These are phyloP conservation scores for Montipora foliosa DNA, from an alignment of 64 coral and sea anemone species.

Conservation along the genomic window DNA sequence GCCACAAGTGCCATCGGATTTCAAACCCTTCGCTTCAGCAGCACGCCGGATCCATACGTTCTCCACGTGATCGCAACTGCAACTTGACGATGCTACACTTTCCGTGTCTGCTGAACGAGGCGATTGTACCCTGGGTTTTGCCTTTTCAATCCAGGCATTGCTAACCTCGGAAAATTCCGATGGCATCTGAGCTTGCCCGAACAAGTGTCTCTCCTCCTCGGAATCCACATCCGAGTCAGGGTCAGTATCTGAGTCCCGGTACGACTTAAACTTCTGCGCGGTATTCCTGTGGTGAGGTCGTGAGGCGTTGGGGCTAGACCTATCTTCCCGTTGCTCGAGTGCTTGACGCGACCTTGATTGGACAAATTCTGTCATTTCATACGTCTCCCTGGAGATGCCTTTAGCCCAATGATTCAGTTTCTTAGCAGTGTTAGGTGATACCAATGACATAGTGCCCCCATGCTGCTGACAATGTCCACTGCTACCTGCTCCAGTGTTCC, in stretches of 20 bases:
- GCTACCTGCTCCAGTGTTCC: not conserved
- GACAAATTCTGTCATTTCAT: slow-evolving; percentile 61
- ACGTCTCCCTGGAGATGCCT: slow-evolving; percentile 24
- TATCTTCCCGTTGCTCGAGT: slow-evolving; percentile 2
- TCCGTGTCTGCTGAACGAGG: slow-evolving; percentile 7
- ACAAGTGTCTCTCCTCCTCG: slow-evolving; percentile 82
- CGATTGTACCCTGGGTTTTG: not conserved
- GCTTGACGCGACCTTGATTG: not conserved
- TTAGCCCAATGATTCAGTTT: slow-evolving; percentile 86
- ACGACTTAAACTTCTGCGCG: slow-evolving; percentile 80
- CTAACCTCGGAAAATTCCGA: slow-evolving; percentile 32
- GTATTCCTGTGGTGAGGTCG: not conserved
- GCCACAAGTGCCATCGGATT: slow-evolving; percentile 61
- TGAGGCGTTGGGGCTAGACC: not conserved
- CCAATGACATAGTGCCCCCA: slow-evolving; percentile 59
- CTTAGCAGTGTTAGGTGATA: slow-evolving; percentile 81
- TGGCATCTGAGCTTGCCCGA: slow-evolving; percentile 32
- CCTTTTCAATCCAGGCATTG: slow-evolving; percentile 81
- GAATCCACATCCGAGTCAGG: slow-evolving; percentile 83
- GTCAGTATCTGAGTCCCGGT: slow-evolving; percentile 86
- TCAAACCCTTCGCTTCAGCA: slow-evolving; percentile 11
- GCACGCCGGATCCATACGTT: slow-evolving; percentile 87
- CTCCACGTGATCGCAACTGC: slow-evolving; percentile 65
- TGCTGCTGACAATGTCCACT: slow-evolving; percentile 3
- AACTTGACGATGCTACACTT: slow-evolving; percentile 40